Percentiles rank a stretch among this genome's conserved stretches.
These are phyloP conservation scores for Anser brachyrhynchus DNA, from an alignment of 2,113 vertebrate genomes.

Conservation along the genomic window DNA sequence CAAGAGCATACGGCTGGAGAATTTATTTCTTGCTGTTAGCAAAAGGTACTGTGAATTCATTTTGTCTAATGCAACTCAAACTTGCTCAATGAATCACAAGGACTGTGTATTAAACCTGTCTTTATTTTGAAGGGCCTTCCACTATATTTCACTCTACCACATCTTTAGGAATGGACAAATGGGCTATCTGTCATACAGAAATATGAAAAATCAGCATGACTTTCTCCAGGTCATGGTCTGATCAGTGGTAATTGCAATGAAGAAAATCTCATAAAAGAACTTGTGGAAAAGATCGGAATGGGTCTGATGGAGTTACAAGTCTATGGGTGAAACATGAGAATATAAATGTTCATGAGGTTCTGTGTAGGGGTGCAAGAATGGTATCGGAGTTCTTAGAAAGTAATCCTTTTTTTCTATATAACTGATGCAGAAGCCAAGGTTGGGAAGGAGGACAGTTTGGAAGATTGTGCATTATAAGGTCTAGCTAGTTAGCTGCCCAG, in stretches of 20 bases:
- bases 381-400: neutral
- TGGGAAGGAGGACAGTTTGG: neutral
- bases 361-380: neutral
- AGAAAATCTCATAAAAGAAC: neutral
- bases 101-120: neutral
- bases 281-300: neutral
- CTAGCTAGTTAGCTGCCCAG: neutral
- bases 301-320: neutral
- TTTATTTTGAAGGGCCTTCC: neutral
- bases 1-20: neutral
- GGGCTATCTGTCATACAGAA: neutral
- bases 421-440: neutral
- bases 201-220: neutral
- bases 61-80: neutral
- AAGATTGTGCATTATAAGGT: neutral
- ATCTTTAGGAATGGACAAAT: neutral
- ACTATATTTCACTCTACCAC: neutral
- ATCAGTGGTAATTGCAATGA: neutral
- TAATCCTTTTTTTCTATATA: neutral
- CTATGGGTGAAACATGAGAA: neutral
- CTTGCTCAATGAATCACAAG: neutral
- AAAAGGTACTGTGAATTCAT: neutral
- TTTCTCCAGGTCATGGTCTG: neutral
- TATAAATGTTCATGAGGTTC: neutral
- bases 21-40: neutral